These are phyloP conservation scores for Leptatherina wallacei DNA, from an alignment of 2,797 vertebrate genomes.

Conservation along the genomic window DNA sequence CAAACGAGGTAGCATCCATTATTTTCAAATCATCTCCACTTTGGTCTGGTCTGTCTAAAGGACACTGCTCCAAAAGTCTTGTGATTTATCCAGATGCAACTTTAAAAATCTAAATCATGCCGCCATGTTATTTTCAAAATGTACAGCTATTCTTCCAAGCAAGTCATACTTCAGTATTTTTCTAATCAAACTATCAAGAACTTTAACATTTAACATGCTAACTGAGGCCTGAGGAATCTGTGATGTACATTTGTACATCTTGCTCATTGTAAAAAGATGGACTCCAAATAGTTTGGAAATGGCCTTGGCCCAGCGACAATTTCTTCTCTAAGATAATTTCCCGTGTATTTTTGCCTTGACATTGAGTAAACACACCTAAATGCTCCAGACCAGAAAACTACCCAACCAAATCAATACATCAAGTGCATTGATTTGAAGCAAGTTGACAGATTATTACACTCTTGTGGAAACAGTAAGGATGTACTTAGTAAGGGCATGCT, in stretches of 20 bases:
- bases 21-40: neutral
- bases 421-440: neutral
- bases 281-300: neutral
- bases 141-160: neutral
- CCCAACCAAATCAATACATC: neutral
- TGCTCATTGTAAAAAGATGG: neutral
- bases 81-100: neutral
- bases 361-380: neutral
- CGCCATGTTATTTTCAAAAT: neutral
- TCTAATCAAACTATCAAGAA: neutral
- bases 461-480: neutral
- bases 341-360: neutral
- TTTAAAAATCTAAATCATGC: neutral
- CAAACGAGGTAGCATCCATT: too few relatives aligned
- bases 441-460: neutral
- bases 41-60: neutral
- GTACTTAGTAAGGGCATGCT: neutral
- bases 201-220: neutral
- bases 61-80: neutral
- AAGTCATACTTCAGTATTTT: neutral
- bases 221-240: neutral
- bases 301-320: neutral
- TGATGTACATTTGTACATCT: neutral
- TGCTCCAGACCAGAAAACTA: neutral
- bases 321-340: neutral